Base-by-base conservation (phyloP, 2,113 vertebrate genomes). In the Phyllostomus discolor region DNA sequence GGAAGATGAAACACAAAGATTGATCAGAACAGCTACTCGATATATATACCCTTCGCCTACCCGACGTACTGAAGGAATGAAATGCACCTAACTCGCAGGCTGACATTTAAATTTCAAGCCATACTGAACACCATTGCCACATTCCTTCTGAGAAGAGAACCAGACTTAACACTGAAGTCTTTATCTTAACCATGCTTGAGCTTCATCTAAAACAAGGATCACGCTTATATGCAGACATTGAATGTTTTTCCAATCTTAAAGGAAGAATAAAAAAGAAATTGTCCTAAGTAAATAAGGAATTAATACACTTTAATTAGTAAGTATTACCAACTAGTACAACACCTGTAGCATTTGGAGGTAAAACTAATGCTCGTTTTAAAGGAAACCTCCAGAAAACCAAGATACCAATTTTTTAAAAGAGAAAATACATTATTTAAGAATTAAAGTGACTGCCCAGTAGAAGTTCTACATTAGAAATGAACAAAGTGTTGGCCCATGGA, bases 91-190 rank as follows among this genome's bases (percentile, higher is more conserved):
- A 90, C 15, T 90, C 87, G 10, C 11, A 91, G 50, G 22, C 43
- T 87, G 59, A 41, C 67, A 92, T 50, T 78, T 94, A 82, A 87
- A 93, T 95, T 93, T 82, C 33, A 89, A 86, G 95, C 83, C 57
- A 90, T n/a, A 69, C 19, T 67, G 41, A 94, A 83, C 26, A 33
- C 5, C 35, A 72, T 79, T 14, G 57, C 10, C 43, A 76, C 4
- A 67, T 59, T 52, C 28, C 83, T 3, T 46, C 10, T 50, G 26
- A 59, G 64, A 69, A 83, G 48, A 64, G 66, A 35, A 89, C n/a
- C 35, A 75, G 50, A 91, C 14, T 88, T 79, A 31, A 31, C n/a
- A 88, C 2, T 72, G 35, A 93, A 91, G 48, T 35, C 33, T 70
- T 16, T 64, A 26, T 54, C n/a, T 81, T 81, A 78, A 73, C 12